Base-by-base conservation (phyloP, 2,888 invertebrate species). In the Amphipyra berbera region DNA sequence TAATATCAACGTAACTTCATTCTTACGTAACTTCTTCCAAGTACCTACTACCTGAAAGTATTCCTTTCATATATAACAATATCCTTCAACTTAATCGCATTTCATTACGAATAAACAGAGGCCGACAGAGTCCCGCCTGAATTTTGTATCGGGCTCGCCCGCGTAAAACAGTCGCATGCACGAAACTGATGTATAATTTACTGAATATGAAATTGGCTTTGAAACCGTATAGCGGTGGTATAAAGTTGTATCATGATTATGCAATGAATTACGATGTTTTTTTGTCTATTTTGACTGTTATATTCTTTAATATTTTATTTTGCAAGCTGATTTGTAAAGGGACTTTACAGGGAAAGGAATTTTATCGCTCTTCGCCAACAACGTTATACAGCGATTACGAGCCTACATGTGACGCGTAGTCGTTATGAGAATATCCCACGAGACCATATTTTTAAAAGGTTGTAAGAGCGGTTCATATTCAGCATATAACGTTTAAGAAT, bases 171-270 rank as follows among this genome's bases (percentile, higher is more conserved):
- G 50, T 52, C 15, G 60, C 58, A 47, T 56, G 52, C 66, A 58
- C 48, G 57, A 30, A 6, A 61, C 12, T 27, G 3, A 63, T 73
- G 47, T 68, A 64, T 74, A 68, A 76, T 78, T 78, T 60, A 76
- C 42, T 30, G 70, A 78, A 78, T 78, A 61, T 58, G 9, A 44
- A 58, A 78, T 70, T 46, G 70, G 67, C 50, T 58, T 2, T 15
- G 12, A 48, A 57, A 47, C 56, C 35, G n/a, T 61, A 35, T n/a
- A 21, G 40, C 54, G 33, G 33, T 47, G 56, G 58, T 59, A 49
- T 53, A 53, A 53, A 70, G 50, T 61, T 68, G 30, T 55, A 37
- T 49, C 47, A 50, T 50, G 54, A 60, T 71, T 71, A 63, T 42
- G 56, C 6, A 58, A 46, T 68, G 59, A 58, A 12, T 33, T 55